Percentiles rank a stretch among this genome's conserved stretches.
Conservation (phyloP, 2,113 vertebrate species). For the Triplophysa siluroides region DNA sequence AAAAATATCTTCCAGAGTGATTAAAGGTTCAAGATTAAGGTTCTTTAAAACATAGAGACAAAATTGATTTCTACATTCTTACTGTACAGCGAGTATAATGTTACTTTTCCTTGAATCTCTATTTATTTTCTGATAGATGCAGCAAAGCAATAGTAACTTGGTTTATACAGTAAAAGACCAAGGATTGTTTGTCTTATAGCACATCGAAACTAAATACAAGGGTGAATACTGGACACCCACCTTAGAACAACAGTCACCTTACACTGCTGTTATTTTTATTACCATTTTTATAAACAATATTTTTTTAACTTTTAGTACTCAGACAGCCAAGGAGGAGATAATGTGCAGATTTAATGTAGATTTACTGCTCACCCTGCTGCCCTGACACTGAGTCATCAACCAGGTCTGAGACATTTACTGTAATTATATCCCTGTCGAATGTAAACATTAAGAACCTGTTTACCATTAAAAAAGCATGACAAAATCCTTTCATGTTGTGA, state of each 20-base stretch:
- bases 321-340: background rate
- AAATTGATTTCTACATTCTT: no score
- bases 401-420: background rate
- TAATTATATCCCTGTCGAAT: background rate
- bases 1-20: background rate
- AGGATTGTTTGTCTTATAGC: constrained; percentile 11
- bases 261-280: no score
- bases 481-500: no score
- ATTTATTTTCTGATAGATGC: background rate
- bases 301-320: background rate
- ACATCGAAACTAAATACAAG: background rate
- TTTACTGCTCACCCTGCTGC: background rate
- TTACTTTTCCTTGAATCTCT: background rate
- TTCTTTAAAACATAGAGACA: background rate
- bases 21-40: background rate
- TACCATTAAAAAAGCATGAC: no score
- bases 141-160: background rate
- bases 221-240: background rate
- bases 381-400: background rate
- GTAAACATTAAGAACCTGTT: no score
- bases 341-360: background rate
- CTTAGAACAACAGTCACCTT: background rate
- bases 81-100: background rate
- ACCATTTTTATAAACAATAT: no score
- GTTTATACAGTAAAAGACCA: background rate